These are phyloP conservation scores for Onychomys torridus DNA, from an alignment of 2,797 vertebrate species.

Conservation along the genomic window DNA sequence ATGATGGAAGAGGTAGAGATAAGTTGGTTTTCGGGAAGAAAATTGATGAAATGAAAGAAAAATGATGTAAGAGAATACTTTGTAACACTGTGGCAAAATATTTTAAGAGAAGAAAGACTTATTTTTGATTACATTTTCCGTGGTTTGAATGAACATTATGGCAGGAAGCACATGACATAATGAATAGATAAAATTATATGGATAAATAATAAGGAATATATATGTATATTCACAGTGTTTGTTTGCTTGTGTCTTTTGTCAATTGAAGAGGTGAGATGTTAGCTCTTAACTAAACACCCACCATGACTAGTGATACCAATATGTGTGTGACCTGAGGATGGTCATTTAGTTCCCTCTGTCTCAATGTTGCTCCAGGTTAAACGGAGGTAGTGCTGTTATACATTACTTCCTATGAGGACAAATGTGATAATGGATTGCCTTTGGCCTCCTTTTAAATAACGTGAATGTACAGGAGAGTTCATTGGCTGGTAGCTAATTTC, in stretches of 20 bases:
- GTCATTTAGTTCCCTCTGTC: neutral
- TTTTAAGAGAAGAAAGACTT: neutral
- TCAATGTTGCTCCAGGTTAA: neutral
- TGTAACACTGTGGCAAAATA: neutral
- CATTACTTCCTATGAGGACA: neutral
- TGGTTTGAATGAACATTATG: neutral
- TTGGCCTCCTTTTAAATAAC: neutral
- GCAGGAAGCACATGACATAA: neutral
- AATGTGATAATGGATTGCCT: neutral
- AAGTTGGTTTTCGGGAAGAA: neutral
- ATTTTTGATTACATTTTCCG: neutral
- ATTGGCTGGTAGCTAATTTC: neutral
- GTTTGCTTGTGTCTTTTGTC: neutral
- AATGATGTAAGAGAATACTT: neutral
- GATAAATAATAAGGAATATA: neutral
- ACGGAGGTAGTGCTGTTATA: neutral
- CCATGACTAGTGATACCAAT: neutral
- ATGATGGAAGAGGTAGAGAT: neutral
- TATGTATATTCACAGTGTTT: neutral
- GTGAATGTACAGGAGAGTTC: neutral
- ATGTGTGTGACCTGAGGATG: neutral
- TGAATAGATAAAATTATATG: neutral
- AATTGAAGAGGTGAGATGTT: neutral
- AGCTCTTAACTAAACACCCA: neutral
- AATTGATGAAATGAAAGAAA: neutral